A percentile compares a stretch with the other conserved stretches of the same genome.
Evolutionary conservation across 2,888 invertebrate genomes (phyloP).

Genomic region (Julus scanicus): DNA sequence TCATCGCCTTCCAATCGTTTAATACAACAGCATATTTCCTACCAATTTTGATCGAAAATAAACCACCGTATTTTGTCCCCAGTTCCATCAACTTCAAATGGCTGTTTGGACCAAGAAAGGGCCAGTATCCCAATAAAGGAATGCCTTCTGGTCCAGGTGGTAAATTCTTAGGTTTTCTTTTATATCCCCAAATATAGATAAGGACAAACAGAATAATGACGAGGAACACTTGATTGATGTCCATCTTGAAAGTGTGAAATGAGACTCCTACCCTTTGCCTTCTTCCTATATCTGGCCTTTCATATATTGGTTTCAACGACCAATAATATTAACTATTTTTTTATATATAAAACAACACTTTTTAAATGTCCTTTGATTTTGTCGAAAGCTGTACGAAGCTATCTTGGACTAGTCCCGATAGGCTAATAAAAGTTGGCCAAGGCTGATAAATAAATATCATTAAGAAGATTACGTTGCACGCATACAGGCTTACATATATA

Average conservation of each 20-base stretch:
- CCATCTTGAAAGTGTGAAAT: not conserved
- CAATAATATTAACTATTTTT: not conserved
- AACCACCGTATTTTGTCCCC: slow-evolving; percentile 36
- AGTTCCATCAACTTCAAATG: slow-evolving; percentile 17
- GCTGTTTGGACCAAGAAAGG: not conserved
- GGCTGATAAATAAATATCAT: not conserved
- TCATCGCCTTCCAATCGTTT: slow-evolving; percentile 41
- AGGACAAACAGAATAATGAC: not conserved
- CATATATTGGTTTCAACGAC: not conserved
- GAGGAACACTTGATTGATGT: slow-evolving; percentile 12
- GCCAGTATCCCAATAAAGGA: slow-evolving; percentile 13
- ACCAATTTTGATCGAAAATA: slow-evolving; percentile 23
- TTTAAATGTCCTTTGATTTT: not conserved
- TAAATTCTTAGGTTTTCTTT: not conserved
- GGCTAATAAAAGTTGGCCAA: not conserved
- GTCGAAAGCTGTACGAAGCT: not conserved
- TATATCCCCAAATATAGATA: not conserved
- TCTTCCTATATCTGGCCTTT: not conserved
- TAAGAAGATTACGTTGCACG: not conserved
- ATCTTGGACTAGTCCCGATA: not conserved
- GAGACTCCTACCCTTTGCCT: not conserved
- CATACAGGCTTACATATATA: not conserved
- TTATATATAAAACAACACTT: not conserved
- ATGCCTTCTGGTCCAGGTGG: slow-evolving; percentile 32
- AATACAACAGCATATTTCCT: slow-evolving; percentile 21